Base-by-base conservation (phyloP, 1,140 invertebrate genomes). In the Zaprionus gabonicus region DNA sequence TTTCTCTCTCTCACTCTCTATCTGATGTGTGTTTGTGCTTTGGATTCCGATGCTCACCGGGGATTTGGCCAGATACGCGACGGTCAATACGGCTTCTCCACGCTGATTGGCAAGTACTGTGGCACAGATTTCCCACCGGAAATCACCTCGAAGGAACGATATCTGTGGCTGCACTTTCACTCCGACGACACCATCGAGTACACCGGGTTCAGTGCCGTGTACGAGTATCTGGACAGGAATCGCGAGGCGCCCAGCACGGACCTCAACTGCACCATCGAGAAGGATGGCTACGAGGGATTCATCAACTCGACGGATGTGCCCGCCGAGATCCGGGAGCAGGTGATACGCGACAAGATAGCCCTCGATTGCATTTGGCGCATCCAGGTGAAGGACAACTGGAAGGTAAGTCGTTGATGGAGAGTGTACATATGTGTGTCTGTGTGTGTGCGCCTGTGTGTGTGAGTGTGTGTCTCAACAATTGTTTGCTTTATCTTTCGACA, bases 131-230 rank as follows among this genome's bases (percentile, higher is more conserved):
- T 97, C 87, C 97, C 97, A 7, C 95, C 95, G 2, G 95, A 96
- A 85, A 95, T 98, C 72, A 95, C 95, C 28, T 97, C 97, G 4
- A 95, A 95, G 46, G 95, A 96, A 51, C 94, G 96, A 15, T 95
- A 96, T 91, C 94, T 98, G 27, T 98, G 97, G 97, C 93, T 98
- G 13, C 94, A 95, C 55, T 98, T 98, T 93, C 95, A 95, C 63
- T 97, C 97, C 1, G 97, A 98, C 82, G 96, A 96, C 66, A 96
- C 95, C 80, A 97, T 98, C 73, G 96, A 98, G 91, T 96, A 96
- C 82, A 93, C 93, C 17, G 97, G 97, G 2, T 98, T 98, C 92
- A 95, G 95, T 76, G 97, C 96, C 3, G 95, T 97, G 1, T 97
- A 96, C 92, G 94, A 93, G 58, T 96, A 94, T 91, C 93, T 96